Evolutionary conservation across 1,140 invertebrate species (phyloP), one percentile per base, ranked within the genome.

Genomic region (Mamestra configurata): DNA sequence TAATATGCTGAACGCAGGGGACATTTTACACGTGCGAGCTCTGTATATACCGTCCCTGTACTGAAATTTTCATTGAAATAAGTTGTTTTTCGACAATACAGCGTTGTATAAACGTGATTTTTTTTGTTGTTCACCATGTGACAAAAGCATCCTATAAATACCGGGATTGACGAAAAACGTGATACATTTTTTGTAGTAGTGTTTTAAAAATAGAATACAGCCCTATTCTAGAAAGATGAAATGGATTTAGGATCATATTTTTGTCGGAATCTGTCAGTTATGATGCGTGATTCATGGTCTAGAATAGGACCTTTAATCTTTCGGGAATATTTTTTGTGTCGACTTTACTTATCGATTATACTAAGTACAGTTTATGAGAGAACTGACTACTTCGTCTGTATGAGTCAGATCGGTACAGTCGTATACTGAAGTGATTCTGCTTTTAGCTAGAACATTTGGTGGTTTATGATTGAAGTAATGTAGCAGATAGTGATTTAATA

Each of bases 401-500:
- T 49, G 66, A 70, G 66, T 70, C 66, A 70, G 43, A 27, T 49
- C 43, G 20, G 22, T 70, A 70, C 40, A 27, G 40, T 70, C 37
- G 46, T 51, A 71, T 71, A 31, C 24, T 71, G 68, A 71, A 71
- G 68, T 71, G 68, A 53, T 66, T 66, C 61, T 49, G 46, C 68
- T 71, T 71, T 71, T 71, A 71, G 68, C 46, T 51, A 71, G 37
- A 70, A 49, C 68, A 53, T 71, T 71, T 35, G 43, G 24, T 20
- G 68, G 68, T 51, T 71, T 71, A 71, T 71, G 24, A 53, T 35
- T 20, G n/a, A 35, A 51, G 68, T 53, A 53, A 71, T 71, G 68
- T 51, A 53, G 24, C 46, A 71, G 68, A 70, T 70, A 70, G 66
- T 46, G 66, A 40, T 70, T 70, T 70, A 70, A 70, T 71, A 71